Percentiles rank a stretch among this genome's conserved stretches.
Evolutionary conservation across 2,113 vertebrate species (phyloP).

Genomic region (Cheilinus undulatus): DNA sequence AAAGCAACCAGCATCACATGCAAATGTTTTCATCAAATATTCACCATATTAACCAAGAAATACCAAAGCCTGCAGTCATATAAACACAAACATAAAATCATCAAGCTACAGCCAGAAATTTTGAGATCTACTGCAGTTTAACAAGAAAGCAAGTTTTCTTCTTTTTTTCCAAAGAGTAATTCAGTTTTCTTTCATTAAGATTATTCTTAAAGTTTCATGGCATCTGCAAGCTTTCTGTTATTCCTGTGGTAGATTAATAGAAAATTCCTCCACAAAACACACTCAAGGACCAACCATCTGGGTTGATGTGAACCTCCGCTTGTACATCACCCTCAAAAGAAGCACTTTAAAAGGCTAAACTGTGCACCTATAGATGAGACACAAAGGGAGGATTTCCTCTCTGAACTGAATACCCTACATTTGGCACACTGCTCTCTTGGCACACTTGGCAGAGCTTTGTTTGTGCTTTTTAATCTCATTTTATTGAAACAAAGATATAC

Average conservation of each 20-base stretch:
- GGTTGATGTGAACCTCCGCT: too few species aligned
- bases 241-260: neutral
- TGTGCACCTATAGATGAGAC: slow-evolving; percentile 21
- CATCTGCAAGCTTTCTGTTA: neutral
- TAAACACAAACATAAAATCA: too few species aligned
- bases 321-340: slow-evolving; percentile 8
- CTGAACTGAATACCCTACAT: slow-evolving; percentile 31
- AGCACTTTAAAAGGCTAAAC: neutral
- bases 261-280: neutral
- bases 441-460: slow-evolving; percentile 47
- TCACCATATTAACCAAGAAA: too few species aligned
- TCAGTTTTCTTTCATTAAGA: too few species aligned
- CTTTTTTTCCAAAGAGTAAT: too few species aligned
- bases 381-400: slow-evolving; percentile 69
- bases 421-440: slow-evolving; percentile 37
- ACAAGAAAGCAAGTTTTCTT: too few species aligned
- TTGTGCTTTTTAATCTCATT: slow-evolving; percentile 3
- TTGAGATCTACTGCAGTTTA: too few species aligned
- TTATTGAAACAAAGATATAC: slow-evolving; percentile 24
- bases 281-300: neutral
- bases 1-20: neutral
- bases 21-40: neutral
- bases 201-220: neutral
- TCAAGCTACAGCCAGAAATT: too few species aligned
- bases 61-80: too few species aligned